Conservation (phyloP, 2,797 vertebrate genomes). For the Taeniopygia guttata region DNA sequence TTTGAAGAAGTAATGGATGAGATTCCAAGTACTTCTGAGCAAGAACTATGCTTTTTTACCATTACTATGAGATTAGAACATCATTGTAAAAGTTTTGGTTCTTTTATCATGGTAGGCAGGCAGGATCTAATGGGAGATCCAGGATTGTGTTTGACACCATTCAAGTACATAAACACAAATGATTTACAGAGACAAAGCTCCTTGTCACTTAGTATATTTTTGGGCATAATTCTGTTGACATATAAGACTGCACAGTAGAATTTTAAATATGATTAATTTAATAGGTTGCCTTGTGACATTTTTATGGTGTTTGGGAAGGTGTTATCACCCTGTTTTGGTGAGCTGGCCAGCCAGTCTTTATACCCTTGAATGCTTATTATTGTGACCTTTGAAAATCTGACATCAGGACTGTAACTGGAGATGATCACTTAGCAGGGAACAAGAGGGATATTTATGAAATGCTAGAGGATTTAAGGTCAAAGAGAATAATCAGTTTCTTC, state of each 20-base stretch:
- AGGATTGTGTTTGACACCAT: not conserved
- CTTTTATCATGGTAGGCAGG: not conserved
- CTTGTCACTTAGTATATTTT: not conserved
- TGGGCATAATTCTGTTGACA: not conserved
- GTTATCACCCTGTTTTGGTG: not conserved
- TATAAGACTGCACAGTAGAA: not conserved
- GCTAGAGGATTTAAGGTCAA: not conserved
- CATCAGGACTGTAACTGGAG: not conserved
- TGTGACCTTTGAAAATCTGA: not conserved
- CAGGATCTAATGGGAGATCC: not conserved
- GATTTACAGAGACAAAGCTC: not conserved
- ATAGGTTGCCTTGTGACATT: not conserved
- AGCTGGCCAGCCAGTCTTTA: not conserved
- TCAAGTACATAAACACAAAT: not conserved
- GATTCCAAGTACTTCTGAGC: not conserved
- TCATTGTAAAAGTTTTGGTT: rapidly evolving
- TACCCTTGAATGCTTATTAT: not conserved
- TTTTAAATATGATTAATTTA: not conserved
- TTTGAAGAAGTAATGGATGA: not conserved
- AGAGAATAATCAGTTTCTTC: not conserved
- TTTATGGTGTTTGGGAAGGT: not conserved
- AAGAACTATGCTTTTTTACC: not conserved
- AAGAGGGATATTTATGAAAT: not conserved
- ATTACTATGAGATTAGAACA: not conserved
- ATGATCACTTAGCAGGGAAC: not conserved